Base-by-base conservation (phyloP, 2,797 vertebrate genomes). In the Myotis daubentonii region DNA sequence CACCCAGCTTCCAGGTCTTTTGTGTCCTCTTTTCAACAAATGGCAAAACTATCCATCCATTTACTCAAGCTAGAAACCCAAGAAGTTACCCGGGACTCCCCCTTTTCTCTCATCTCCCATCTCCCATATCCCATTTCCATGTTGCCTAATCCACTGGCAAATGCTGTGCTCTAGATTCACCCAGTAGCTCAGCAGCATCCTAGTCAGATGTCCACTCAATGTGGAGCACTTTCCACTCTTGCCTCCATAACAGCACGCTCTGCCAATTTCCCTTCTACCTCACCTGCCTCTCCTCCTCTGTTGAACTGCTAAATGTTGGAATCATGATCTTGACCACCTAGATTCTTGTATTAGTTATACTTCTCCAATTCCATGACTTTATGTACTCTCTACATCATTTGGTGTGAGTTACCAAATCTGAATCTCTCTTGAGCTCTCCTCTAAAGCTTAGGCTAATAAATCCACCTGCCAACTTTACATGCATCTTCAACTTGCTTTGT, bases 331-430 rank as follows among this genome's bases (percentile, higher is more conserved):
- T 25, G 51, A 70, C 70, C 51, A 65, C 6, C 1, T 47, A 62
- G 62, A 88, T 55, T 95, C 44, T 88, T 47, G 3, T 88, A n/a
- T 15, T 79, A 93, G 47, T 65, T n/a, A 89, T 79, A 85, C 44
- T 36, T 53, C 30, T 93, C 8, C 41, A 95, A 57, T 86, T 91
- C 71, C 38, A 51, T 44, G 44, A 44, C 51, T 86, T 70, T 62
- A 79, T 47, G 33, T 71, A 66, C 55, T 19, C 17, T 82, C 62
- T 92, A 22, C 79, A 60, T 70, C 41, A 41, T 8, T 41, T 41
- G 41, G 68, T 51, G 65, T 55, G 79, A 71, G 70, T 1, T 25
- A 71, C 38, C 38, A 71, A 87, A 44, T n/a, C 41, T 49, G 60
- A 20, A 68, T 57, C 44, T 44, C 44, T 44, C 44, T 49, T 49